Evolutionary conservation across 2,888 invertebrate genomes (phyloP), one percentile per base, ranked within the genome.

Genomic region (Gryllus longicercus): DNA sequence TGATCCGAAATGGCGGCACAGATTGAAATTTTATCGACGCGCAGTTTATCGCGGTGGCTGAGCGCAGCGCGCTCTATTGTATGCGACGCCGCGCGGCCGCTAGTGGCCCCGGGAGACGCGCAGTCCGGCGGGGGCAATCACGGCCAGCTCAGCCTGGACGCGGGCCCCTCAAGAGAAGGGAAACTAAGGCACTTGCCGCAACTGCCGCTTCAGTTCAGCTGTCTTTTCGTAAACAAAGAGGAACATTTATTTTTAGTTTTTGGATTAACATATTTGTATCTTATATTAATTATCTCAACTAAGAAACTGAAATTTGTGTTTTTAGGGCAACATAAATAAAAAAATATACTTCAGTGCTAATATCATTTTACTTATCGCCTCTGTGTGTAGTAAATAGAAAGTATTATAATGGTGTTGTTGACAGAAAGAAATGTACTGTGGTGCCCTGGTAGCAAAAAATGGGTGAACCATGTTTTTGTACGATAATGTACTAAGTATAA

Each of bases 21-120:
- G 63, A 63, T 63, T 63, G 63, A 63, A 63, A 63, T 63, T 63
- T 63, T 63, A 63, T 63, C 18, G 63, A 63, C 63, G 63, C 18
- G 16, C 63, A 63, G 63, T 63, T 63, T 63, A 63, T 63, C 5
- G 14, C 63, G 63, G 63, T 4, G 4, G 16, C 63, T 16, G 63
- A 63, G 16, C 18, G 10, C 63, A 3, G 63, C 63, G 14, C 63
- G 14, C 63, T 3, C 63, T 16, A 63, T 2, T 63, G 18, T 16
- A 0, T 2, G 18, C 3, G 63, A 2, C 16, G 12, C 63, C 25
- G 25, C 25, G 25, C 25, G 4, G 25, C 25, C 25, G 25, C 25
- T 38, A 5, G 25, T 2, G 25, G 4, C 4, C 21, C 21, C 25
- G 25, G 25, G 25, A 38, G 25, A 2, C 3, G 3, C 4, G 4